A percentile compares a stretch with the other conserved stretches of the same genome.
These are phyloP conservation scores for Urocynchramus pylzowi DNA, from an alignment of 2,113 vertebrate species.

Conservation along the genomic window DNA sequence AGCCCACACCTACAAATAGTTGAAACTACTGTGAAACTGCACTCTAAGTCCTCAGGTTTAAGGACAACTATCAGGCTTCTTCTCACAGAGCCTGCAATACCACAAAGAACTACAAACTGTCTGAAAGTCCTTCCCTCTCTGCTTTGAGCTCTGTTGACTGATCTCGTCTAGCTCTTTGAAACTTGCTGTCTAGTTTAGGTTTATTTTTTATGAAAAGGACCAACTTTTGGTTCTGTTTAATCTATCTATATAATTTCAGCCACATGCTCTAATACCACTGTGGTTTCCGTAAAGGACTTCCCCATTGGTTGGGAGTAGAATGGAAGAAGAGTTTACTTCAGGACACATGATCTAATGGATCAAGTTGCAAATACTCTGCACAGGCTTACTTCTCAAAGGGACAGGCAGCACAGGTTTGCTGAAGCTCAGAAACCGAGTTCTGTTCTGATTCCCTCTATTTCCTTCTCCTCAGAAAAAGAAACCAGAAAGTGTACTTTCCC, in stretches of 20 bases:
- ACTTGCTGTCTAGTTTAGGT: neutral
- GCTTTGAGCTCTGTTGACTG: neutral
- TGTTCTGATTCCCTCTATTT: neutral
- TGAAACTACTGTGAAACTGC: neutral
- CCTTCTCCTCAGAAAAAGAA: neutral
- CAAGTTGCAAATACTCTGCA: neutral
- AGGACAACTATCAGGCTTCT: neutral
- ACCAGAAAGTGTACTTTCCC: neutral
- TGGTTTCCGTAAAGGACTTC: neutral
- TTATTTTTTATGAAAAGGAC: neutral
- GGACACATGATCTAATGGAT: fast-evolving
- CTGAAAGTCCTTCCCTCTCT: neutral
- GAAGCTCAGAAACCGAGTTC: neutral
- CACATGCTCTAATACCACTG: neutral
- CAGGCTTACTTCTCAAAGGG: neutral
- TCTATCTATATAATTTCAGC: neutral
- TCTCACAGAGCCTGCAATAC: neutral
- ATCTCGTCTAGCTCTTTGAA: neutral
- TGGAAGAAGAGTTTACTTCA: neutral
- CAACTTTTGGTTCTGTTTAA: neutral
- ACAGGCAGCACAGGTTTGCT: neutral
- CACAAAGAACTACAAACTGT: neutral
- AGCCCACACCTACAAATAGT: neutral
- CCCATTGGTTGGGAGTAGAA: neutral
- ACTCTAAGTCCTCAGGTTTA: neutral